Evolutionary conservation across 1,140 invertebrate species (phyloP).

Genomic region (Drusus annulatus): DNA sequence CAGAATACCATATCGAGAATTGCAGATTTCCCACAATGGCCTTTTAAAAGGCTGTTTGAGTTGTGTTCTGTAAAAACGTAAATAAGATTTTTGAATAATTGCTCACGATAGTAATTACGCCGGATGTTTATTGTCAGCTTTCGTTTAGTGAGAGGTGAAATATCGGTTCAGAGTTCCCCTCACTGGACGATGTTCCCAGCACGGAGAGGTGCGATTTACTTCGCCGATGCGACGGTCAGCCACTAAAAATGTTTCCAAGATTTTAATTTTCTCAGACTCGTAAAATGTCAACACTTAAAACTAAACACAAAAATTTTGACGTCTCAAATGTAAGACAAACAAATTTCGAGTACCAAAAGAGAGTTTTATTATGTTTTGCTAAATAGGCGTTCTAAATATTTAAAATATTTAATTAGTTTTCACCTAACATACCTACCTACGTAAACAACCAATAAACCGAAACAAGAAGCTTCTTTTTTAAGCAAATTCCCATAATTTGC

Average conservation of each 20-base stretch:
- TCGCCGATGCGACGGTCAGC: background rate
- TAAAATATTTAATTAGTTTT: no score
- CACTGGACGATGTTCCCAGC: background rate
- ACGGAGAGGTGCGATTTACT: background rate
- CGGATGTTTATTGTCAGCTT: constrained; percentile 27
- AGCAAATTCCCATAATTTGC: no score
- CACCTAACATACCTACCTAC: no score
- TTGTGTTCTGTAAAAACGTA: constrained; percentile 4
- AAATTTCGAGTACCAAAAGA: background rate
- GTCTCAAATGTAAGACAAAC: background rate
- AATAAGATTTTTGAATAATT: constrained; percentile 47
- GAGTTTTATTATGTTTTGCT: no score
- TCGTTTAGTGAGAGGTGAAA: background rate
- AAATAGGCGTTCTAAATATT: no score
- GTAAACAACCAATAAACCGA: no score
- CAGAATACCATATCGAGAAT: no score
- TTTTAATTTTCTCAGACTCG: background rate
- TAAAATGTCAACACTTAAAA: background rate
- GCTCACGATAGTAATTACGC: constrained; percentile 44
- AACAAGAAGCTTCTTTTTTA: no score
- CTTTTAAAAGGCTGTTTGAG: background rate
- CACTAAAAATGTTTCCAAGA: background rate
- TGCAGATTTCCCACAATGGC: background rate
- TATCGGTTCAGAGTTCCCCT: constrained; percentile 20
- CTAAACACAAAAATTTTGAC: constrained; percentile 14